phyloP scores from a whole-genome alignment of 2,888 invertebrate species.

The Oligia latruncula region DNA sequence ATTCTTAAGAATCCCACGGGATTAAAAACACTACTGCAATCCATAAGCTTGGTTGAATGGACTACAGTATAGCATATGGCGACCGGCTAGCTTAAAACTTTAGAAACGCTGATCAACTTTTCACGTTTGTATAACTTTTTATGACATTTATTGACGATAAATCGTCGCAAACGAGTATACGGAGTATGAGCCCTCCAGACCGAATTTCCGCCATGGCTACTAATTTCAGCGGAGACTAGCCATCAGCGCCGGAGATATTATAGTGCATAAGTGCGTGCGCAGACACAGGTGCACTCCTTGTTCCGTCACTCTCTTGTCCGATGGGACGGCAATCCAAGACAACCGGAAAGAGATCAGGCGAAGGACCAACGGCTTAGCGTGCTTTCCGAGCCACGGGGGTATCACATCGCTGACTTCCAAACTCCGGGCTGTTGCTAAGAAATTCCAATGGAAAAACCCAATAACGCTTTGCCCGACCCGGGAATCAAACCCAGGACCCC shows the following conservation, averaged over 20 bases:
- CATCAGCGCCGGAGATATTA: no score
- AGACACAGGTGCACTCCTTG: neutral
- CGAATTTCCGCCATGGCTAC: neutral
- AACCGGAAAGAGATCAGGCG: neutral
- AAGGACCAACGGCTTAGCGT: neutral
- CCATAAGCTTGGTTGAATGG: neutral
- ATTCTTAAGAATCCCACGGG: neutral
- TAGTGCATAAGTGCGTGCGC: neutral
- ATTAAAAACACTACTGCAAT: neutral
- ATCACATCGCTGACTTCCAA: no score
- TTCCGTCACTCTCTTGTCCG: neutral
- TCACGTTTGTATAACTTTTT: neutral
- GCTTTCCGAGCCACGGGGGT: no score
- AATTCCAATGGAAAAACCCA: no score
- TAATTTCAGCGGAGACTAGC: no score
- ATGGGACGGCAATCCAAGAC: neutral
- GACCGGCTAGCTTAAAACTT: neutral
- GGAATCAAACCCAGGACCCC: no score
- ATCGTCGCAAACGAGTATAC: neutral
- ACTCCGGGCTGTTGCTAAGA: no score
- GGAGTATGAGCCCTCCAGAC: neutral
- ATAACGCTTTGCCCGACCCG: no score
- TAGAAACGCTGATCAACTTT: neutral
- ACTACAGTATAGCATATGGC: neutral
- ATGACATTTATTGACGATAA: neutral